Conservation (phyloP, 2,797 vertebrate species). For the Cercopithecus diana region DNA sequence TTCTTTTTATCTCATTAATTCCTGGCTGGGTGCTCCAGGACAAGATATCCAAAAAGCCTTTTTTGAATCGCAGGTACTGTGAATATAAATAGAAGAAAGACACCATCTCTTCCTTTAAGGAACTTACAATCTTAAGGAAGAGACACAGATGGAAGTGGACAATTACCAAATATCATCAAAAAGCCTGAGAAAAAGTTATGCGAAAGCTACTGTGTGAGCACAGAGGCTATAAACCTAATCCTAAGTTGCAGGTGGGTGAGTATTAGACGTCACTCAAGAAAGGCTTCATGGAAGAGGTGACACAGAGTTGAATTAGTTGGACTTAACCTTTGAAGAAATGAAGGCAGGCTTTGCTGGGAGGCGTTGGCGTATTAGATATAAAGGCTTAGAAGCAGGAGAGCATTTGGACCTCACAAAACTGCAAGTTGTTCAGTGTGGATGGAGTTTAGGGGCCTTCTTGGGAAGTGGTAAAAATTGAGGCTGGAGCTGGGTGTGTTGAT, state of each 20-base stretch:
- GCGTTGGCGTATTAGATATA: not conserved
- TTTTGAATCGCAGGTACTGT: not conserved
- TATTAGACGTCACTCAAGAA: not conserved
- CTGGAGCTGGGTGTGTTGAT: not conserved
- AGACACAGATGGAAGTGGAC: not conserved
- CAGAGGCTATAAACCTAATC: not conserved
- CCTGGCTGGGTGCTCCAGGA: not conserved
- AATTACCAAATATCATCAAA: not conserved
- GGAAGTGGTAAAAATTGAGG: not conserved
- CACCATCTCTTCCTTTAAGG: not conserved
- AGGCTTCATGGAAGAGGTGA: not conserved
- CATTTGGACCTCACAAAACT: not conserved
- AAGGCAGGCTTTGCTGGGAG: not conserved
- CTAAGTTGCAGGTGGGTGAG: not conserved
- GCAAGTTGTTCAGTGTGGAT: not conserved
- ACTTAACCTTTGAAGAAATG: not conserved
- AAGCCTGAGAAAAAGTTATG: not conserved
- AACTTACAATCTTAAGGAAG: not conserved
- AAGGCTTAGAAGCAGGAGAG: not conserved
- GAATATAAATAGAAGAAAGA: slow-evolving; percentile 14
- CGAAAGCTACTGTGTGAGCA: not conserved
- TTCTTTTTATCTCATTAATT: not conserved
- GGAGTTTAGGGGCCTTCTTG: not conserved
- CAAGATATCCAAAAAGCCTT: not conserved
- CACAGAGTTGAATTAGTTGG: not conserved